These are phyloP conservation scores for Eriosoma lanigerum DNA, from an alignment of 1,140 invertebrate genomes.

Conservation along the genomic window DNA sequence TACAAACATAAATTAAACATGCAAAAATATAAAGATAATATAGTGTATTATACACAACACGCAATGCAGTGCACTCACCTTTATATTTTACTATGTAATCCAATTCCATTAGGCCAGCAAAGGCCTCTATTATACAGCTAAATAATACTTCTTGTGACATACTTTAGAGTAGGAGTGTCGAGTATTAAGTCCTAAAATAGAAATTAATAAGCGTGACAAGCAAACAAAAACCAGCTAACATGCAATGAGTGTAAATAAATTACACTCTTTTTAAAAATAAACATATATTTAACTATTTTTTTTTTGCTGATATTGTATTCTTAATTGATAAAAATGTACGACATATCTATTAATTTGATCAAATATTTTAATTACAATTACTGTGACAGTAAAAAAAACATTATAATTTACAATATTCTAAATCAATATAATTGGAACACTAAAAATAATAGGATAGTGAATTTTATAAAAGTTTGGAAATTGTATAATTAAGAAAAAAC, in stretches of 20 bases:
- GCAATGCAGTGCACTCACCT: conserved; percentile 51
- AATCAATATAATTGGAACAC: background rate
- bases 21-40: conserved; percentile 37
- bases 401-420: background rate
- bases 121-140: conserved; percentile 48
- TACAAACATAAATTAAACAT: conserved; percentile 26
- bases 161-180: conserved; percentile 47
- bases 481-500: background rate
- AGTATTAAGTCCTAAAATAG: conserved; percentile 50
- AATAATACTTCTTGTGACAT: conserved; percentile 50
- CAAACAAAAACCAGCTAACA: conserved; percentile 51
- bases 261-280: conserved; percentile 15
- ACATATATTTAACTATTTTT: background rate
- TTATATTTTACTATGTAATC: conserved; percentile 48
- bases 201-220: conserved; percentile 52
- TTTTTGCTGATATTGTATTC: background rate
- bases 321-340: background rate
- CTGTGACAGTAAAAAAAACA: background rate
- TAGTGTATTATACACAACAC: conserved; percentile 47
- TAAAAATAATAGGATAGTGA: background rate
- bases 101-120: conserved; percentile 50
- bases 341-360: background rate
- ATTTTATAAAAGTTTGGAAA: background rate
- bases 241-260: conserved; percentile 49
- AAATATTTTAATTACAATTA: conserved; percentile 33